Evolutionary conservation across 2,113 vertebrate genomes (phyloP), one percentile per base, ranked within the genome.

Genomic region (Mastomys coucha): DNA sequence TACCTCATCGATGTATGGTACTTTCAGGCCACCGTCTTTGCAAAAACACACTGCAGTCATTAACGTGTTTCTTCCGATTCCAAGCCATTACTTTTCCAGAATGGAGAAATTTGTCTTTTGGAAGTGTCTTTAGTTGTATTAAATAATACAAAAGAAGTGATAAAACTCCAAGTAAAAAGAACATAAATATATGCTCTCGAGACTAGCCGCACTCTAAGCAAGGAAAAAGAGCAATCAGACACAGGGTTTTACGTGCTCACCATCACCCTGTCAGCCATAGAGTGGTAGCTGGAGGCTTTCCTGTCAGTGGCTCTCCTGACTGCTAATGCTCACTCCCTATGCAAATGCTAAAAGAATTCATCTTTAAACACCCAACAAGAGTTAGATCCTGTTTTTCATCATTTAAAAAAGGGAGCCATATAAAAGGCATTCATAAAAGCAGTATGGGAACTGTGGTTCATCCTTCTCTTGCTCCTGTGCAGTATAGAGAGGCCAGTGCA

Each of bases 61-160:
- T 98, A 97, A 97, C 93, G 94, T 98, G 97, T 98, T 98, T 98
- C 98, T 98, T 97, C 96, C 96, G 96, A 96, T 99, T 99, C 98
- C 97, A 98, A 98, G 98, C 98, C 98, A 98, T 98, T 98, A 99
- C 99, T 99, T 99, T 98, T 98, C 99, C 98, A 98, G 99, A 99
- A 99, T 99, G 99, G 99, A 99, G 67, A 99, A 99, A 99, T 99
- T 99, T 99, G 99, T 99, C 98, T 99, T 99, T 98, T 95, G 98
- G 98, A 99, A 98, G 98, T 98, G 98, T 98, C 99, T 99, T 99
- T 99, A 98, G 98, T 98, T 98, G 98, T 98, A 98, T 99, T 99
- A 99, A 99, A 99, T 99, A 99, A 99, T 99, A 99, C 98, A 99
- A 99, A 98, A 98, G 98, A 98, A 98, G 98, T 98, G 99, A 99